Base-by-base conservation (phyloP, 1,140 invertebrate species). In the Panulirus ornatus region DNA sequence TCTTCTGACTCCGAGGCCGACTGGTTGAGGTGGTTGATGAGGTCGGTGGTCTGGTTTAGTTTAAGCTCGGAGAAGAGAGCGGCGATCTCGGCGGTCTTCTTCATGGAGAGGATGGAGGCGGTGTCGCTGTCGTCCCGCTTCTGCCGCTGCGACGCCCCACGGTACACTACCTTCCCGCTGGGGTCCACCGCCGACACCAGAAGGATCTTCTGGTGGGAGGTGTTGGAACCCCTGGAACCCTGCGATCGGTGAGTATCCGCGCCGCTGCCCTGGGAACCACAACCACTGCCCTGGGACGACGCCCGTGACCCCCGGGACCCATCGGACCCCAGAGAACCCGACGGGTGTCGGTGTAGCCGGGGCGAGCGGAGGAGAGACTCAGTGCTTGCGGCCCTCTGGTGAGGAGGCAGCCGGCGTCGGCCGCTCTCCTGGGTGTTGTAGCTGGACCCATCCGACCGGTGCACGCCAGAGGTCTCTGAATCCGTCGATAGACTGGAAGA, bases 71-170 rank as follows among this genome's bases (percentile, higher is more conserved):
- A 96, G 93, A 98, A 98, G 5, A 97, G 94, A 0, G 97, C 97
- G 0, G 97, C 97, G 91, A 97, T 97, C 94, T 98, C 97, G 0
- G 97, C 97, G 16, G 96, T 96, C 93, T 98, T 97, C 93, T 98
- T 97, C 11, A 97, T 96, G 40, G 97, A 97, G 0, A 97, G 94
- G 0, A 97, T 86, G 66, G 93, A 93, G 34, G 90, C 85, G 2
- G 90, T 91, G 89, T 92, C 91, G 30, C 47, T 78, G 34, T 78
- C 88, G 30, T 82, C 66, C 6, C 79, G 75, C 47, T 78, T 73
- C 34, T 70, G 76, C 3, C 79, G 42, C 63, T 93, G 91, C 8
- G 92, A 92, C 16, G 91, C 92, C 8, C 92, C 92, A 38, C 92
- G 66, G 91, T 93, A 94, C 51, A 94, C 92, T 2, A 94, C 92